Conservation (phyloP, 2,113 vertebrate species). For the Dicrurus megarhynchus region DNA sequence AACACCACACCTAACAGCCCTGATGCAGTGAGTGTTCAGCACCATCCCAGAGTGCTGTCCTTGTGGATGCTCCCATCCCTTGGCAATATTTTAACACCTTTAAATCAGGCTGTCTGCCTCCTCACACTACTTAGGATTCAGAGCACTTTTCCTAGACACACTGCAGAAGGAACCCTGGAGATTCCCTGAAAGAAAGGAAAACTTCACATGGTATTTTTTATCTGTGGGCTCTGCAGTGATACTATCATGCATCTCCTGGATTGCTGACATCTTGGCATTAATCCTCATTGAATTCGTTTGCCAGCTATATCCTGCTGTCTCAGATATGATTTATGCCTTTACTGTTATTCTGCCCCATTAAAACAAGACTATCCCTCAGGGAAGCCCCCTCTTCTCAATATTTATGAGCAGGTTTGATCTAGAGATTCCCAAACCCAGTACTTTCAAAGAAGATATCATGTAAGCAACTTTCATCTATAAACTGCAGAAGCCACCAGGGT, state of each 20-base stretch:
- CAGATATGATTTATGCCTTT: neutral
- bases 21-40: neutral
- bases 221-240: neutral
- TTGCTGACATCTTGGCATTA: neutral
- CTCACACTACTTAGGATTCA: conserved; percentile 10
- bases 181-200: neutral
- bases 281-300: neutral
- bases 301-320: neutral
- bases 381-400: neutral
- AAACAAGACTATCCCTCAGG: neutral
- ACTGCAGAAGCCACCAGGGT: neutral
- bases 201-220: neutral
- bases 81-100: neutral
- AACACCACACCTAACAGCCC: accelerated
- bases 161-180: neutral
- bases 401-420: neutral
- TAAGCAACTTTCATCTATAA: neutral
- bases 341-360: neutral
- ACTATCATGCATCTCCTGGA: neutral
- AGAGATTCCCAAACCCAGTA: neutral
- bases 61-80: neutral
- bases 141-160: neutral
- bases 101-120: neutral
- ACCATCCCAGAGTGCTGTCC: neutral
- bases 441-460: neutral